Conservation (phyloP, 2,888 invertebrate species). For the Epinotia demarniana region DNA sequence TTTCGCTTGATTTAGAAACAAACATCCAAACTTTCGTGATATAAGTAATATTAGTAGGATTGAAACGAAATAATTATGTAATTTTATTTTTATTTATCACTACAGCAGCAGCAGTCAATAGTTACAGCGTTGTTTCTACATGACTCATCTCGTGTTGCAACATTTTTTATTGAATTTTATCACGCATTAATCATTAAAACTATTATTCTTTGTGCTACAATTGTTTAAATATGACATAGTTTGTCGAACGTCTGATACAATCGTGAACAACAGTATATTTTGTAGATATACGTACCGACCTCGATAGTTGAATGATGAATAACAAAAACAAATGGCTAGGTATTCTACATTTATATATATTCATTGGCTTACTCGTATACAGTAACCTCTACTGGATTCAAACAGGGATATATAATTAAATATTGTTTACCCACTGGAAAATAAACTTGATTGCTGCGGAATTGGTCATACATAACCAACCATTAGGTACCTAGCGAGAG, state of each 20-base stretch:
- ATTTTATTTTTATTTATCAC: too few species aligned
- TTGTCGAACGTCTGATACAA: neutral
- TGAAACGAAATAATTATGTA: too few species aligned
- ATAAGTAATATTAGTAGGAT: too few species aligned
- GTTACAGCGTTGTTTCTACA: neutral
- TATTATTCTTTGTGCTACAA: slow-evolving; percentile 40
- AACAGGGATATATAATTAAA: neutral
- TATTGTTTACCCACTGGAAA: neutral
- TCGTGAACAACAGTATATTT: slow-evolving; percentile 12
- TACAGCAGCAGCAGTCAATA: too few species aligned
- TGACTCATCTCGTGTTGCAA: slow-evolving; percentile 7
- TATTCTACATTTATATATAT: neutral
- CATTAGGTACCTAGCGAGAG: too few species aligned
- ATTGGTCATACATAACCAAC: too few species aligned
- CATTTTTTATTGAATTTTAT: slow-evolving; percentile 17
- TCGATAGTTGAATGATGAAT: slow-evolving; percentile 14
- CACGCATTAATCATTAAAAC: slow-evolving; percentile 27
- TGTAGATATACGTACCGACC: slow-evolving; percentile 4
- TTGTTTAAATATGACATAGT: slow-evolving; percentile 45
- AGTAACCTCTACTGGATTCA: neutral
- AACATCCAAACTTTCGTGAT: too few species aligned
- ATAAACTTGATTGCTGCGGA: neutral
- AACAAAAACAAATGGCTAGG: slow-evolving; percentile 25
- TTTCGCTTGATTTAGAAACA: too few species aligned
- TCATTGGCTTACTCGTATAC: slow-evolving; percentile 1